Evolutionary conservation across 2,888 invertebrate genomes (phyloP).

Genomic region (Brachycybe producta): DNA sequence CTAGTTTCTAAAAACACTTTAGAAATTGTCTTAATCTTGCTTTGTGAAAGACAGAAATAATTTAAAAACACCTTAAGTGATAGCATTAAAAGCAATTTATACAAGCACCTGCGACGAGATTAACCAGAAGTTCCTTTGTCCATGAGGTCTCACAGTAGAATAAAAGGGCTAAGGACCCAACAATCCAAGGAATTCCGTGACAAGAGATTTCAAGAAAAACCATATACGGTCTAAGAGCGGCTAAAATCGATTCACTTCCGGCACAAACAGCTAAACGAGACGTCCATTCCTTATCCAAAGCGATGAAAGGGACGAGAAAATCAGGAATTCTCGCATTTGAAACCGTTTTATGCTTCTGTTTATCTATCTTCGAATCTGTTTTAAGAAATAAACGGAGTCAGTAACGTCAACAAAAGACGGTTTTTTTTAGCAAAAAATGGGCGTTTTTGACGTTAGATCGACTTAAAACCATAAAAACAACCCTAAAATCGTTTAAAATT

Average conservation of each 20-base stretch:
- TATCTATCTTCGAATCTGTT: too few species aligned
- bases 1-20: too few species aligned
- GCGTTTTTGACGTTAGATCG: too few species aligned
- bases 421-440: too few species aligned
- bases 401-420: too few species aligned
- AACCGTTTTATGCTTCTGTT: too few species aligned
- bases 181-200: constrained; percentile 77
- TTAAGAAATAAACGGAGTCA: too few species aligned
- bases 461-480: too few species aligned
- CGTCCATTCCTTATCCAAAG: constrained; percentile 15
- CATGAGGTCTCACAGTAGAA: constrained; percentile 56
- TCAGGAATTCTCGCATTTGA: constrained; percentile 8
- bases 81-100: not conserved
- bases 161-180: constrained; percentile 59
- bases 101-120: constrained; percentile 62
- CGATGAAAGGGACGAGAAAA: constrained; percentile 1
- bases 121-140: constrained; percentile 67
- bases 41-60: too few species aligned
- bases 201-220: constrained; percentile 56
- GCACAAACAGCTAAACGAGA: constrained; percentile 14
- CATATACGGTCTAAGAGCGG: constrained; percentile 33
- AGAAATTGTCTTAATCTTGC: not conserved
- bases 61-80: too few species aligned
- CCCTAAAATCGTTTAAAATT: too few species aligned
- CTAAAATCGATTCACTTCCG: not conserved